Conservation (phyloP, 1,140 invertebrate genomes). For the Hylaeus anthracinus region DNA sequence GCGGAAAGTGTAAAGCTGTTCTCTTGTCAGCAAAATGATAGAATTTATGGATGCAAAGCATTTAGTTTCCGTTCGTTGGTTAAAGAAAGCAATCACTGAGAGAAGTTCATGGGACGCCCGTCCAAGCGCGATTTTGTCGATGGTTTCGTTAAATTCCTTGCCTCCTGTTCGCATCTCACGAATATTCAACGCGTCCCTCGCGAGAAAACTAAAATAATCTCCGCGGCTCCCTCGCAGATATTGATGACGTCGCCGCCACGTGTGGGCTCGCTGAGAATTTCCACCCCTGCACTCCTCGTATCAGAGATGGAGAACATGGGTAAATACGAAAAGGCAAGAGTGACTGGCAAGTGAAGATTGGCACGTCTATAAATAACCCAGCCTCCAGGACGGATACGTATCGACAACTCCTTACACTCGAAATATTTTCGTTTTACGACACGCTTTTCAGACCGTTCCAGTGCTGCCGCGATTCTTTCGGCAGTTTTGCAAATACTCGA, state of each 20-base stretch:
- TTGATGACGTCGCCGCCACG: conserved; percentile 27
- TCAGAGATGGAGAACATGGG: background rate
- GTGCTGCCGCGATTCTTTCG: background rate
- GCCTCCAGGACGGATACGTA: background rate
- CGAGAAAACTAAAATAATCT: conserved; percentile 32
- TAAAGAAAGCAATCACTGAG: background rate
- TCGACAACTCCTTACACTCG: background rate
- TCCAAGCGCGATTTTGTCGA: conserved; percentile 10
- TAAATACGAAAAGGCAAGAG: conserved; percentile 31
- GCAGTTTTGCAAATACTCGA: background rate
- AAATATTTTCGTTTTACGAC: background rate
- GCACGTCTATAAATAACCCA: conserved; percentile 64
- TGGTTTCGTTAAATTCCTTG: background rate
- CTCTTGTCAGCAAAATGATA: background rate
- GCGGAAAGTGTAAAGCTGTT: conserved; percentile 28
- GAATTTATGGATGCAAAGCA: conserved; percentile 24
- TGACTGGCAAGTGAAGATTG: conserved; percentile 68
- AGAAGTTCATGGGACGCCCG: background rate
- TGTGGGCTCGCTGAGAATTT: conserved; percentile 41
- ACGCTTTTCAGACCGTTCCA: background rate
- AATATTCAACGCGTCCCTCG: background rate
- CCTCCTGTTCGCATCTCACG: background rate
- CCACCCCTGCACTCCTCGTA: background rate
- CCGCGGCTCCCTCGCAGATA: background rate
- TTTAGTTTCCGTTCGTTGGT: background rate